Evolutionary conservation across 2,113 vertebrate species (phyloP).

Genomic region (Vidua macroura): DNA sequence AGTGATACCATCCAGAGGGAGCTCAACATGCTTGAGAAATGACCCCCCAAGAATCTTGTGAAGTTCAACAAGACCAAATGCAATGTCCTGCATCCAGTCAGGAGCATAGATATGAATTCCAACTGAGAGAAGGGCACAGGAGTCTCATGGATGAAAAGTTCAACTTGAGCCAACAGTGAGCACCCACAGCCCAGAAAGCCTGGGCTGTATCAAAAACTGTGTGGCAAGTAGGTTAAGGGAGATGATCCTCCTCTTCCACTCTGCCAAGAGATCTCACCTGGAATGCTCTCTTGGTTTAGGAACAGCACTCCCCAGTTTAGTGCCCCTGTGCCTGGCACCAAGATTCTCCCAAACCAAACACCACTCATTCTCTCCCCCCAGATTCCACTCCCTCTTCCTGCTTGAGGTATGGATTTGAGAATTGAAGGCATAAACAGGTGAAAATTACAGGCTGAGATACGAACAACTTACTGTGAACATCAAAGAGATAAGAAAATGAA

Average conservation of each 20-base stretch:
- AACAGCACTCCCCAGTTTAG: rapidly evolving
- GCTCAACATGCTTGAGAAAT: not conserved
- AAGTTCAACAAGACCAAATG: not conserved
- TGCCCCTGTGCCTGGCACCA: not conserved
- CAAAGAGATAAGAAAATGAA: not conserved
- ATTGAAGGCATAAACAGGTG: not conserved
- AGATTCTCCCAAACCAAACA: not conserved
- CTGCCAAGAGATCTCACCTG: not conserved
- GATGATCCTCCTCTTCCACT: not conserved
- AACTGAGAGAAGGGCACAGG: not conserved
- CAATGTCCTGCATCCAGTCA: not conserved
- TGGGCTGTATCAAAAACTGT: not conserved
- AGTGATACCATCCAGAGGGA: not conserved
- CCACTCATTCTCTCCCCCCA: rapidly evolving
- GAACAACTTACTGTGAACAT: not conserved
- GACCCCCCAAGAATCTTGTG: rapidly evolving
- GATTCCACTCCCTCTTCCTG: not conserved
- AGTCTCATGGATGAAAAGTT: not conserved
- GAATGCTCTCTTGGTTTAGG: not conserved
- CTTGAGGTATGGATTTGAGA: not conserved
- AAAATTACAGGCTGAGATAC: not conserved
- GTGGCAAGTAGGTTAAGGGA: rapidly evolving
- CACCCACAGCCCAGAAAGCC: not conserved
- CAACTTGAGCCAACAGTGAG: not conserved
- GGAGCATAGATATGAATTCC: no score